phyloP scores from a whole-genome alignment of 2,113 vertebrate genomes.

The Trogon melanurus region DNA sequence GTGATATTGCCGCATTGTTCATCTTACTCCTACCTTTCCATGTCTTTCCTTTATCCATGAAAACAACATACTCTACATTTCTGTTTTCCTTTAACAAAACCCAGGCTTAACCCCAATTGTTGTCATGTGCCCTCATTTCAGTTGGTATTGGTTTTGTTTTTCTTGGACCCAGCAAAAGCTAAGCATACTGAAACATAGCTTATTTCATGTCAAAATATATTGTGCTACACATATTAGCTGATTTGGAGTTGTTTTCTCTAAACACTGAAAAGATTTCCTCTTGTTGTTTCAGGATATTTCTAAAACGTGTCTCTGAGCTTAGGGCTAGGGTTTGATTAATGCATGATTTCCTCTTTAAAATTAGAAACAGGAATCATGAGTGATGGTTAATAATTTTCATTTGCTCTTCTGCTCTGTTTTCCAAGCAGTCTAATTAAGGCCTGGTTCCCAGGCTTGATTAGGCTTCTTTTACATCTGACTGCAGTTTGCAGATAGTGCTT shows the following conservation, averaged over 20 bases:
- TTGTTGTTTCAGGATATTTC: slow-evolving; percentile 75
- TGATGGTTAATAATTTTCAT: slow-evolving; percentile 81
- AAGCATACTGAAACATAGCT: slow-evolving; percentile 7
- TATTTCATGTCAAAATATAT: slow-evolving; percentile 51
- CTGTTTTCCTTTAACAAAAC: slow-evolving; percentile 54
- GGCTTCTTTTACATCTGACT: slow-evolving; percentile 79
- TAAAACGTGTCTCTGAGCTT: slow-evolving; percentile 69
- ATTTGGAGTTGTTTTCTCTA: slow-evolving; percentile 66
- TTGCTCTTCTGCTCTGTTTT: slow-evolving; percentile 80
- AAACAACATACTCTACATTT: not conserved
- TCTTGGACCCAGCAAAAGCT: slow-evolving; percentile 48
- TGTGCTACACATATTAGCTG: slow-evolving; percentile 40
- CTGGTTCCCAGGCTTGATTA: slow-evolving; percentile 79
- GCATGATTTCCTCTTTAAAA: slow-evolving; percentile 83
- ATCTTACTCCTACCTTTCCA: not conserved
- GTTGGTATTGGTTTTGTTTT: slow-evolving; percentile 32
- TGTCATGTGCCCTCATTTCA: slow-evolving; percentile 39
- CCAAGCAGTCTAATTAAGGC: slow-evolving; percentile 79
- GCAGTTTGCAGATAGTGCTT: slow-evolving; percentile 77
- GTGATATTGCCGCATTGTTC: not conserved
- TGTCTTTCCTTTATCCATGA: not conserved
- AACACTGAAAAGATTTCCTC: slow-evolving; percentile 71
- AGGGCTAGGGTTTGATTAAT: slow-evolving; percentile 78
- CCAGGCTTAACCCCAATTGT: slow-evolving; percentile 22
- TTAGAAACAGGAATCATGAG: slow-evolving; percentile 82